phyloP scores from a whole-genome alignment of 2,888 invertebrate genomes.

The Acleris laterana region DNA sequence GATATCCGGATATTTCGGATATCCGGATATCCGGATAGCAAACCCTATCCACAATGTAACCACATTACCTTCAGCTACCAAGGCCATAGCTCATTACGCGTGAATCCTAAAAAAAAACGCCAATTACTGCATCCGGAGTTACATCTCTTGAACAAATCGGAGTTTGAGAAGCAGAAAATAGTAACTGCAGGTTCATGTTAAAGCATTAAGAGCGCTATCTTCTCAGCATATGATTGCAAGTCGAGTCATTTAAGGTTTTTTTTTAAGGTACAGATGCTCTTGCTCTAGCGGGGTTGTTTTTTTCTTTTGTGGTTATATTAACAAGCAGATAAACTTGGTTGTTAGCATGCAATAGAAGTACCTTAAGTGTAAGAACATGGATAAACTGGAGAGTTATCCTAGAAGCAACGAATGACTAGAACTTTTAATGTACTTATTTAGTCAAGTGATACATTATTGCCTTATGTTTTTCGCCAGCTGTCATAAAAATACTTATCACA shows the following conservation, averaged over 20 bases:
- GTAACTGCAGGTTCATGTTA: neutral
- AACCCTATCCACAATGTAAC: neutral
- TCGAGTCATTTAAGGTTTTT: neutral
- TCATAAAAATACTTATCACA: too few species aligned
- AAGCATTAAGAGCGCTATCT: neutral
- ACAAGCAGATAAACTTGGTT: neutral
- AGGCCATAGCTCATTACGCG: constrained; percentile 17
- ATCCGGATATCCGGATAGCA: too few species aligned
- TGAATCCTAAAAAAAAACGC: constrained; percentile 37
- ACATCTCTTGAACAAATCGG: constrained; percentile 40
- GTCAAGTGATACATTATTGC: too few species aligned
- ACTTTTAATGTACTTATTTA: too few species aligned
- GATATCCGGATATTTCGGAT: too few species aligned
- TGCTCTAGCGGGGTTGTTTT: neutral
- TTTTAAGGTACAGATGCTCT: neutral
- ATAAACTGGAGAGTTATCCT: neutral
- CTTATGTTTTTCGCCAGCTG: too few species aligned
- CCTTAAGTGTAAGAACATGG: neutral
- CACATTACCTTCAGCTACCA: neutral
- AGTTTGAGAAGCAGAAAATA: neutral
- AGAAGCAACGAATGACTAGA: too few species aligned
- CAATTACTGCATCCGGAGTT: constrained; percentile 46
- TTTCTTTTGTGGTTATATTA: neutral
- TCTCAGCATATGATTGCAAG: neutral
- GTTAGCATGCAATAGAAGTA: neutral